Percentiles rank a stretch among this genome's conserved stretches.
phyloP scores from a whole-genome alignment of 2,888 invertebrate species.

The Capitulum mitella region DNA sequence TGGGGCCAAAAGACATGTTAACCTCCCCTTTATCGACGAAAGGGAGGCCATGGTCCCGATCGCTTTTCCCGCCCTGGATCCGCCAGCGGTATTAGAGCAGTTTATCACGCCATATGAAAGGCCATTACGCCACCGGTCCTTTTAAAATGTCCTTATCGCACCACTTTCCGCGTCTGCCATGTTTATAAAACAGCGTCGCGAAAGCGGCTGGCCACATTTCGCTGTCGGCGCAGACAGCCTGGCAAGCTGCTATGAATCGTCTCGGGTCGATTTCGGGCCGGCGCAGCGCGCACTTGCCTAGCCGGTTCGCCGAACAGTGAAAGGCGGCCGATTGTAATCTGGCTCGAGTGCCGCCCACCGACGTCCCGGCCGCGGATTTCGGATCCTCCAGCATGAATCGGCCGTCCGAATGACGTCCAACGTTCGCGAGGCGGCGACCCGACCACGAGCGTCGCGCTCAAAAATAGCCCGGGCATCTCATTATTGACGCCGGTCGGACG shows the following conservation, averaged over 20 bases:
- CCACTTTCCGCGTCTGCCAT: too few relatives aligned
- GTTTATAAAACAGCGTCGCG: too few relatives aligned
- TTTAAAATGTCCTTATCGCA: too few relatives aligned
- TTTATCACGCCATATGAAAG: too few relatives aligned
- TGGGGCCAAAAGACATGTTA: too few relatives aligned
- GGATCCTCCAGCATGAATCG: not conserved
- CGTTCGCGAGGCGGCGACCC: not conserved
- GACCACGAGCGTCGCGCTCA: not conserved
- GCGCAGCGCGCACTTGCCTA: not conserved
- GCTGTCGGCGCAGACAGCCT: not conserved
- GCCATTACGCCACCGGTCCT: too few relatives aligned
- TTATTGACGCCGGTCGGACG: not conserved
- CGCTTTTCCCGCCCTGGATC: too few relatives aligned
- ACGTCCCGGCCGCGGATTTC: conserved; percentile 31
- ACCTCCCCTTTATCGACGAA: too few relatives aligned
- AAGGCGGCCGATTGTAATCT: conserved; percentile 18
- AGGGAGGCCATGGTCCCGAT: too few relatives aligned
- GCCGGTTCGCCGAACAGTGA: not conserved
- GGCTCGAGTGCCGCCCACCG: conserved; percentile 35
- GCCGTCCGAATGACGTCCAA: not conserved
- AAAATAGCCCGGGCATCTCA: not conserved
- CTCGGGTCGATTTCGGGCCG: not conserved
- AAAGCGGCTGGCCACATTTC: too few relatives aligned
- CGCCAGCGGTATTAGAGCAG: too few relatives aligned
- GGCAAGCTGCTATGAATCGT: not conserved